phyloP scores from a whole-genome alignment of 2,888 invertebrate genomes.

The Eupithecia pulchellata region DNA sequence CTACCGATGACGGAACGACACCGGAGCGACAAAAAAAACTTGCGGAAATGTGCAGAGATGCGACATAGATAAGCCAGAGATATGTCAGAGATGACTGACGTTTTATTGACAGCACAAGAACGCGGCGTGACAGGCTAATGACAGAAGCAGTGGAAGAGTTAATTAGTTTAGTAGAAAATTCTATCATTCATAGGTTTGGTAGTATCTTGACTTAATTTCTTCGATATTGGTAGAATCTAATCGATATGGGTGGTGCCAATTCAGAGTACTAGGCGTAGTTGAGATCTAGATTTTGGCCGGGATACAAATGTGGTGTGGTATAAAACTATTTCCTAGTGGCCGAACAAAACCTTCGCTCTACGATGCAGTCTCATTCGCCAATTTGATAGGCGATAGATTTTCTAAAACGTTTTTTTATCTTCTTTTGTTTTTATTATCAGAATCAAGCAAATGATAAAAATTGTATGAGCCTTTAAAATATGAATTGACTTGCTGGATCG shows the following conservation, averaged over 20 bases:
- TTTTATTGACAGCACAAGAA: constrained; percentile 26
- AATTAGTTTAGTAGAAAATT: constrained; percentile 6
- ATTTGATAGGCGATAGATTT: no score
- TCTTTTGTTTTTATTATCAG: no score
- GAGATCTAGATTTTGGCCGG: background rate
- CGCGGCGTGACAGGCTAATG: constrained; percentile 21
- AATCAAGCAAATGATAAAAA: no score
- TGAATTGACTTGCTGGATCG: no score
- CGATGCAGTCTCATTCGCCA: no score
- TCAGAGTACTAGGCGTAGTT: background rate
- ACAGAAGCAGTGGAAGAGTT: constrained; percentile 12
- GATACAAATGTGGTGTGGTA: no score
- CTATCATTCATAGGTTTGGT: background rate
- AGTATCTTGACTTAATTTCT: no score
- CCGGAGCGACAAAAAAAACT: constrained; percentile 26
- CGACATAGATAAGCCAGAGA: constrained; percentile 34
- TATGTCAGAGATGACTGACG: constrained; percentile 28
- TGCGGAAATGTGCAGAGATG: constrained; percentile 22
- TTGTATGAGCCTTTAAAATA: no score
- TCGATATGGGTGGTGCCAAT: background rate
- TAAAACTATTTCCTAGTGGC: no score
- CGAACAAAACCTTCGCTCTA: no score
- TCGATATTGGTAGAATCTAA: background rate
- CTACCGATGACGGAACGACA: constrained; percentile 24
- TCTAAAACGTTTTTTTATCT: no score